These are phyloP conservation scores for Catharus bicknelli DNA, from an alignment of 2,113 vertebrate species.

Conservation along the genomic window DNA sequence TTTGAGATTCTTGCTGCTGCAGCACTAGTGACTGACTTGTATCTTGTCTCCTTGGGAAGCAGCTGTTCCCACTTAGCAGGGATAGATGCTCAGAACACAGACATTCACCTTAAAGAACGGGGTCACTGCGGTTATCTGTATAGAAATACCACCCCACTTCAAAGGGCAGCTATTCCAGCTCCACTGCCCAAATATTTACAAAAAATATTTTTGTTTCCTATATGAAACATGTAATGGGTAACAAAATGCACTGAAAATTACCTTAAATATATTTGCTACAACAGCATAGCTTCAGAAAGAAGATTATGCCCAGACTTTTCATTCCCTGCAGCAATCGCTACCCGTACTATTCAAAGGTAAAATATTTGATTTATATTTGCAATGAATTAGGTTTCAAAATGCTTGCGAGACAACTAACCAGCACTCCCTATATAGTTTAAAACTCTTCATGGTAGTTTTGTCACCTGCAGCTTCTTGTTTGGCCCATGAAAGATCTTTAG, in stretches of 20 bases:
- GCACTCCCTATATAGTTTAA: not conserved
- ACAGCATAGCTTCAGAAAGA: not conserved
- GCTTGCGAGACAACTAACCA: not conserved
- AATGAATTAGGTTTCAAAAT: not conserved
- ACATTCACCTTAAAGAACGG: not conserved
- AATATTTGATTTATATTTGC: not conserved
- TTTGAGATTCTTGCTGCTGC: not conserved
- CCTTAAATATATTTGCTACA: not conserved
- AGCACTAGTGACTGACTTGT: not conserved
- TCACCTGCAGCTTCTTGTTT: not conserved
- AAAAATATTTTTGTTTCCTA: not conserved
- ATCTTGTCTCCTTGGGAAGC: not conserved
- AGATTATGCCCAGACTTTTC: not conserved
- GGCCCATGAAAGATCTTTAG: not conserved
- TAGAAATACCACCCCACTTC: conserved; percentile 35
- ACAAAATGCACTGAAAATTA: not conserved
- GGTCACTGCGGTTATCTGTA: conserved; percentile 41
- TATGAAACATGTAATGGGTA: not conserved
- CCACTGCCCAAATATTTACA: not conserved
- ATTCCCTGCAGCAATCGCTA: not conserved
- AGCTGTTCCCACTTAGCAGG: conserved; percentile 51
- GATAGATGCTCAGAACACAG: not conserved
- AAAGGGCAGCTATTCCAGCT: not conserved
- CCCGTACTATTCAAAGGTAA: not conserved
- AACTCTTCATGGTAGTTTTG: not conserved